Evolutionary conservation across 1,140 invertebrate genomes (phyloP), one percentile per base, ranked within the genome.

Genomic region (Maconellicoccus hirsutus): DNA sequence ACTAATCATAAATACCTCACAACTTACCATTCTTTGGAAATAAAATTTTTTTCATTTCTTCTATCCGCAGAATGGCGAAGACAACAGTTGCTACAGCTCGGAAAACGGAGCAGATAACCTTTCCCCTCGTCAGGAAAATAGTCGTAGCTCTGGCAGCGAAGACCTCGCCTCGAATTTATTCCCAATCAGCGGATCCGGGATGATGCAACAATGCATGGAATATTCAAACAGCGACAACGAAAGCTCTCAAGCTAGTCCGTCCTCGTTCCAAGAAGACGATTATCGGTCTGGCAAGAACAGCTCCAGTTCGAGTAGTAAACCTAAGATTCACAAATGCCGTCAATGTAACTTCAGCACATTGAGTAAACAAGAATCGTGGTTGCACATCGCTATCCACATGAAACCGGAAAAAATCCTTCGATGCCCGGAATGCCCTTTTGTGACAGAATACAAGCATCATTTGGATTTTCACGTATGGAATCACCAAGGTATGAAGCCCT

Each of bases 361-460:
- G 1, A 95, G 91, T 0, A 98, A 98, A 81, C 80, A 89, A 1
- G 93, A 93, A 59, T 97, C 93, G 75, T 99, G 96, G 95, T 85
- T 88, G 12, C 98, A 99, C 79, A 86, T 85, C n/a, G 86, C 86
- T 59, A 70, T 61, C 1, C 98, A 99, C 80, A 98, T 99, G 73
- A 94, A 94, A 74, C 85, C 86, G 0, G 96, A 98, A 72, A 97
- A 96, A 77, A 83, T 96, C 71, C 81, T 99, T 0, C 86, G 86
- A 29, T 99, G 98, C 76, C 87, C 89, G 0, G 86, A 90, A 75
- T 99, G 98, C 78, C 90, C 92, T 0, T 99, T 99, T 78, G 94
- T 98, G 0, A 99, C 98, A 0, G 96, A 99, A 78, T 96, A 95
- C 81, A 99, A 99, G 76, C 98, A 99, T 78, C 98, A 99, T 76